A percentile compares a stretch with the other conserved stretches of the same genome.
Evolutionary conservation across 2,113 vertebrate species (phyloP).

Genomic region (Bostrychus sinensis): DNA sequence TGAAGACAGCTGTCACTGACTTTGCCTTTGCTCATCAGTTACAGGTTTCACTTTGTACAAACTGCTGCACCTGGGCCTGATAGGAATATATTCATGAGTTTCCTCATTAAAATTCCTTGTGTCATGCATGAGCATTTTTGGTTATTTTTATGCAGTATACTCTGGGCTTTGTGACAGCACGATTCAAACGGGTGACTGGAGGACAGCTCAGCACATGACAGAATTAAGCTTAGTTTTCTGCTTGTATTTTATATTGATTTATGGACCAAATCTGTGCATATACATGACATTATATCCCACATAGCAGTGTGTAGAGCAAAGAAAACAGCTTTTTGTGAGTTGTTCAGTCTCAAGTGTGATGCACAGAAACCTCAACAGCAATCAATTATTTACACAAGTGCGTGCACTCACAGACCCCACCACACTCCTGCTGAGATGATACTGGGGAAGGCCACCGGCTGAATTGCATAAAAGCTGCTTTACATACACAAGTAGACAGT

Average conservation of each 20-base stretch:
- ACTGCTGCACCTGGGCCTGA: constrained; percentile 5
- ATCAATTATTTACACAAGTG: constrained; percentile 63
- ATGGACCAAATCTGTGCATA: constrained; percentile 6
- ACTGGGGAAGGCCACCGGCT: constrained; percentile 37
- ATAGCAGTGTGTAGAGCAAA: background rate
- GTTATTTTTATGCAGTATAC: constrained; percentile 4
- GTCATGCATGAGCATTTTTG: constrained; percentile 4
- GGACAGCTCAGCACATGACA: background rate
- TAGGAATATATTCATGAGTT: background rate
- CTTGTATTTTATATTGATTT: background rate
- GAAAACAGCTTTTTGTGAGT: constrained; percentile 16
- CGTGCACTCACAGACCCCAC: constrained; percentile 39
- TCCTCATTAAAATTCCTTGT: constrained; percentile 11
- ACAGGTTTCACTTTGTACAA: background rate
- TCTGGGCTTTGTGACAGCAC: background rate
- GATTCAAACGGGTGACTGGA: background rate
- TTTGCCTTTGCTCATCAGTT: background rate
- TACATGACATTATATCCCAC: background rate
- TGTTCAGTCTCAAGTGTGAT: constrained; percentile 34
- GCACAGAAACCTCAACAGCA: constrained; percentile 46
- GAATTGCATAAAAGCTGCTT: constrained; percentile 65
- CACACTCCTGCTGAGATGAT: constrained; percentile 59
- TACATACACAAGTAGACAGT: constrained; percentile 47
- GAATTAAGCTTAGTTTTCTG: background rate
- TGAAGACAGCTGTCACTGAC: background rate